phyloP scores from a whole-genome alignment of 2,888 invertebrate species.

The Geophilus truncorum region DNA sequence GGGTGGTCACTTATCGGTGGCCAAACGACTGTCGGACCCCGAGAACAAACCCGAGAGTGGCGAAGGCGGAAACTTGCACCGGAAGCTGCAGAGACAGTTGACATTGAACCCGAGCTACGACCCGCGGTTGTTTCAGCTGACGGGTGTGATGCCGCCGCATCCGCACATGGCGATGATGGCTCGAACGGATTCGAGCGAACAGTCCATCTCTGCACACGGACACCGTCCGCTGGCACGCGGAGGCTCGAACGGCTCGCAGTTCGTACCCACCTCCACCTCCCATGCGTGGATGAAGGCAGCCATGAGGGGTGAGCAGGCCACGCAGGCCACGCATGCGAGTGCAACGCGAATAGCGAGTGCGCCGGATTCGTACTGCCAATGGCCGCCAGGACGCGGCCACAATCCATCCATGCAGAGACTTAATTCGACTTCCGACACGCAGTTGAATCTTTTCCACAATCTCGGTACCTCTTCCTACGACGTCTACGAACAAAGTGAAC shows the following conservation, averaged over 20 bases:
- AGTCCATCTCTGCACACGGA: constrained; percentile 46
- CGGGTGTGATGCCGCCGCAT: neutral
- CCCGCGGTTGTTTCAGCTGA: constrained; percentile 57
- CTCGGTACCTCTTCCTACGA: constrained; percentile 38
- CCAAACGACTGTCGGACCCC: constrained; percentile 49
- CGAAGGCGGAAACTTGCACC: constrained; percentile 61
- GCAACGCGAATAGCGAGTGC: constrained; percentile 71
- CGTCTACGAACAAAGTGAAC: constrained; percentile 5
- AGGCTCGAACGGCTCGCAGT: constrained; percentile 10
- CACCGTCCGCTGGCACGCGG: constrained; percentile 36
- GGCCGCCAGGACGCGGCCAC: constrained; percentile 12
- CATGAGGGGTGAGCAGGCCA: neutral
- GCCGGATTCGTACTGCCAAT: constrained; percentile 56
- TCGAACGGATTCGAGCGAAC: neutral
- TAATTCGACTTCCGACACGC: constrained; percentile 60
- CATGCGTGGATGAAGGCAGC: too few relatives aligned
- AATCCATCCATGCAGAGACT: constrained; percentile 50
- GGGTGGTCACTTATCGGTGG: constrained; percentile 49
- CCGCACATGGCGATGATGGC: constrained; percentile 31
- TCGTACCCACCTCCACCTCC: neutral
- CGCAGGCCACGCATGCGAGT: constrained; percentile 51
- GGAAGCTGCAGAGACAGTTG: constrained; percentile 71
- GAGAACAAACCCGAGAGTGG: constrained; percentile 35
- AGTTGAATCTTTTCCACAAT: constrained; percentile 55
- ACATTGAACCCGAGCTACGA: constrained; percentile 77